Evolutionary conservation across 2,797 vertebrate species (phyloP), one percentile per base, ranked within the genome.

Genomic region (Artibeus lituratus): DNA sequence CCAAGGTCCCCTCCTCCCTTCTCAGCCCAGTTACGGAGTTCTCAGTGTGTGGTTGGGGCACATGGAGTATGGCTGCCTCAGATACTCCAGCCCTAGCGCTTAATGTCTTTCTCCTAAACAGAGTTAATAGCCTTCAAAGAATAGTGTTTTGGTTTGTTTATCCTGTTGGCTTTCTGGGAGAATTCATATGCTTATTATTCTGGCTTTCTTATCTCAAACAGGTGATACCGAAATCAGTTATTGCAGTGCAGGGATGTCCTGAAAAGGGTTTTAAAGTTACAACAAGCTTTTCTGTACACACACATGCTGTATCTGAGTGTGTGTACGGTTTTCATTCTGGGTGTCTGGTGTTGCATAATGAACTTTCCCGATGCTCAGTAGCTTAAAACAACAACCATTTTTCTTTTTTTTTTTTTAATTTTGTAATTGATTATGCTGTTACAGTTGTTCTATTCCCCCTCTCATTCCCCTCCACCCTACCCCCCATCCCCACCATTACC

Each of bases 191-290:
- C 78, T 88, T 92, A 72, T 74, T 55, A 65, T 89, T 44, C 42
- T 85, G 3, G 3, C 49, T 93, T 73, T 24, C 29, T 95, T 76
- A n/a, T 94, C 88, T 96, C 72, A 70, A 95, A 87, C 74, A 88
- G 55, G 51, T 93, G 29, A 86, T 80, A 47, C 37, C 32, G 55
- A 49, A 65, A n/a, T 92, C 69, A 91, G 70, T 35, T 35, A 85
- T 92, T 51, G 16, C 53, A 69, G 49, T 81, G 51, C 94, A 74
- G 39, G 67, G 39, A 87, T 70, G 85, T 95, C 74, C n/a, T 83
- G 80, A 81, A 55, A 95, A 85, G 89, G 59, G 10, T 67, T 96
- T 89, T 84, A 29, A 62, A 70, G 29, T 89, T 77, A 80, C 5
- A 42, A 67, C 81, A 87, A 76, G 2, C 35, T 78, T 85, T 59